phyloP scores from a whole-genome alignment of 1,140 invertebrate genomes.

The Phymastichus coffea region DNA sequence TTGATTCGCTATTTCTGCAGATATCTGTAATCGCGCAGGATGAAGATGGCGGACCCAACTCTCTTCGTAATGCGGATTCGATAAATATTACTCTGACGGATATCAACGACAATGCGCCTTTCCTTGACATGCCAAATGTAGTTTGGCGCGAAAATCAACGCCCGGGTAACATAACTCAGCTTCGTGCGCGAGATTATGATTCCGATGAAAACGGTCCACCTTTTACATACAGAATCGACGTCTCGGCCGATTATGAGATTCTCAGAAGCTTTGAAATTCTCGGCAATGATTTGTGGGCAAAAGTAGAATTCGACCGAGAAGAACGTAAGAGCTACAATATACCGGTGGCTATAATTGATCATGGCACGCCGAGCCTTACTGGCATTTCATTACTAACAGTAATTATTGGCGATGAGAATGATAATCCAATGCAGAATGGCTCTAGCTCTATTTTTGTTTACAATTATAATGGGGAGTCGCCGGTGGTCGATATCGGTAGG shows the following conservation, averaged over 20 bases:
- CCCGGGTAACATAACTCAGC: constrained; percentile 66
- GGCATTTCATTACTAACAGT: constrained; percentile 77
- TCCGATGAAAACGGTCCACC: constrained; percentile 77
- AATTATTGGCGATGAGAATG: constrained; percentile 88
- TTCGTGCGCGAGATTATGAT: constrained; percentile 79
- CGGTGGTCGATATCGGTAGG: constrained; percentile 78
- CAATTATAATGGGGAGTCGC: constrained; percentile 79
- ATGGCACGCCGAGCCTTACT: constrained; percentile 69
- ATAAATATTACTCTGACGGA: constrained; percentile 77
- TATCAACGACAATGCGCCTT: constrained; percentile 89
- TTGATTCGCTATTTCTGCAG: no score
- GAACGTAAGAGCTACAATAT: constrained; percentile 82
- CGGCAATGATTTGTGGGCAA: constrained; percentile 62
- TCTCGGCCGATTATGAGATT: constrained; percentile 68
- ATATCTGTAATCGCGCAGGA: constrained; percentile 82
- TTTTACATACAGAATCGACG: constrained; percentile 73
- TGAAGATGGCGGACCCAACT: constrained; percentile 67
- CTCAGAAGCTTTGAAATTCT: constrained; percentile 70
- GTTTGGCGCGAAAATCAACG: constrained; percentile 79
- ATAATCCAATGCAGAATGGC: constrained; percentile 81
- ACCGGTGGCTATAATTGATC: constrained; percentile 85
- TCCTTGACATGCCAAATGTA: constrained; percentile 75
- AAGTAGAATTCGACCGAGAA: constrained; percentile 84
- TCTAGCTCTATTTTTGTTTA: constrained; percentile 88
- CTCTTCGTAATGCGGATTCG: constrained; percentile 64